Conservation (phyloP, 2,888 invertebrate genomes). For the Seira ritae region DNA sequence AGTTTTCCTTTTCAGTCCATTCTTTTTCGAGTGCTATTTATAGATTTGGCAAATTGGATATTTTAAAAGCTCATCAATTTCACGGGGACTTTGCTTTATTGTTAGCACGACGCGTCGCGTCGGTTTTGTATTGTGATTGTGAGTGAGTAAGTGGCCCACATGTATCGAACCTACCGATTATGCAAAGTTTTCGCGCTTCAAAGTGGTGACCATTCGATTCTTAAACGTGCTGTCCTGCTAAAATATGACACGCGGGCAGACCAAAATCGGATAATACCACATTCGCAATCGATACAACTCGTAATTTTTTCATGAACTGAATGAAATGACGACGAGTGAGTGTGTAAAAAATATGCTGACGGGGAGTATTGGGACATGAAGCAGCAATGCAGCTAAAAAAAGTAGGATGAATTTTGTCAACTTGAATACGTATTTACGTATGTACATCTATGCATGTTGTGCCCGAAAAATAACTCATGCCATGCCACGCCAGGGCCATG, state of each 20-base stretch:
- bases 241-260: not conserved
- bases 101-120: not conserved
- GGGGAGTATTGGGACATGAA: not conserved
- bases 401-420: conserved; percentile 54
- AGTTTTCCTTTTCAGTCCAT: not conserved
- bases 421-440: not conserved
- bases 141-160: not conserved
- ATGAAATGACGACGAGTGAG: conserved; percentile 28
- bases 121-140: not conserved
- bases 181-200: conserved; percentile 15
- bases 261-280: conserved; percentile 35
- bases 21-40: not conserved
- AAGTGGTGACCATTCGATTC: conserved; percentile 9
- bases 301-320: conserved; percentile 62
- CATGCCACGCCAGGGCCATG: not conserved
- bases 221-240: not conserved
- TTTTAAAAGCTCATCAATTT: not conserved
- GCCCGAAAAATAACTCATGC: not conserved
- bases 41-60: not conserved
- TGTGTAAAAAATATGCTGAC: conserved; percentile 9
- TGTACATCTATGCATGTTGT: not conserved
- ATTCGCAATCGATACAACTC: conserved; percentile 63
- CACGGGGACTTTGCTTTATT: not conserved
- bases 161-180: not conserved
- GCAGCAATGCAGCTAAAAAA: conserved; percentile 56